Percentiles rank a stretch among this genome's conserved stretches.
phyloP scores from a whole-genome alignment of 2,113 vertebrate species.

The Lasiurus borealis region DNA sequence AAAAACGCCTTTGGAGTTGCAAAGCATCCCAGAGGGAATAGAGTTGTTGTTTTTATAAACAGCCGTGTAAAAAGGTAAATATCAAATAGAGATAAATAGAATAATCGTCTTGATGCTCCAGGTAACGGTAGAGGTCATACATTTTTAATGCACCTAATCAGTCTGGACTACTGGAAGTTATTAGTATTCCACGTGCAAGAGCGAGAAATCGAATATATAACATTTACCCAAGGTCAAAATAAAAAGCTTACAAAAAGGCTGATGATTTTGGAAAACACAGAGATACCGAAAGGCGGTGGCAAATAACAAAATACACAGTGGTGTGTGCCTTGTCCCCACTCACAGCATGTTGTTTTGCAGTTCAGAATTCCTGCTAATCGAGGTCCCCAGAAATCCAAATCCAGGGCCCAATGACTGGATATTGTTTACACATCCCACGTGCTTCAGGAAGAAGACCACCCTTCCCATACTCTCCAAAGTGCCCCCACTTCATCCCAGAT shows the following conservation, averaged over 20 bases:
- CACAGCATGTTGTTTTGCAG: neutral
- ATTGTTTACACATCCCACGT: constrained; percentile 56
- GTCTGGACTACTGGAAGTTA: neutral
- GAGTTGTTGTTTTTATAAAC: neutral
- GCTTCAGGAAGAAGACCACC: constrained; percentile 75
- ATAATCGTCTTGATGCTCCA: neutral
- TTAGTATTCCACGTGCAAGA: neutral
- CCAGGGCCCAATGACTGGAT: neutral
- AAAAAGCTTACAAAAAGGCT: neutral
- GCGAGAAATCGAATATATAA: neutral
- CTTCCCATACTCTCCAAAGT: constrained; percentile 42
- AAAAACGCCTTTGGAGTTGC: neutral
- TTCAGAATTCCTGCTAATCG: neutral
- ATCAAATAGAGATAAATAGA: constrained; percentile 5
- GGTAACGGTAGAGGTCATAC: neutral
- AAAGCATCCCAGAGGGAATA: constrained; percentile 13
- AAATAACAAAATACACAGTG: neutral
- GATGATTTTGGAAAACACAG: neutral
- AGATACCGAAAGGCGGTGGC: neutral
- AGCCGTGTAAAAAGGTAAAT: neutral
- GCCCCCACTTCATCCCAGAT: neutral
- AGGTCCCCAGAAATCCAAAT: neutral
- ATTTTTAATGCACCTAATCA: neutral
- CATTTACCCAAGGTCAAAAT: neutral
- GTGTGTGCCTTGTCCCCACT: neutral